Evolutionary conservation across 2,797 vertebrate species (phyloP), one percentile per base, ranked within the genome.

Genomic region (Sebastes matsubarae): DNA sequence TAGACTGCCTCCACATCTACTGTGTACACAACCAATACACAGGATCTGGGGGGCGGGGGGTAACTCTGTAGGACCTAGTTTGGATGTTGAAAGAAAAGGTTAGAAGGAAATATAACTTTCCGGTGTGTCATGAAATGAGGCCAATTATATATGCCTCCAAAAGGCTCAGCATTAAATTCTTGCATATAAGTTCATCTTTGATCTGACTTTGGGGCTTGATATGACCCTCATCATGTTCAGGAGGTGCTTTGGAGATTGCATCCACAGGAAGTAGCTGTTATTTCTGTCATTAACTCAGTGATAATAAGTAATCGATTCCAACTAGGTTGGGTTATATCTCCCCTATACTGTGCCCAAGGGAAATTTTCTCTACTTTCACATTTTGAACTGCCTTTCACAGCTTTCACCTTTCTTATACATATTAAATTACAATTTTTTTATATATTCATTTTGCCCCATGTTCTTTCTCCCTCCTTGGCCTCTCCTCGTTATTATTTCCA

Each of bases 401-500:
- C 32, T 42, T 64, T 60, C 58, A 63, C 20, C 18, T 80, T 55
- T 27, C 27, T 63, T 64, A 57, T 27, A 12, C 30, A 67, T 55
- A 67, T 66, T 36, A 61, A 18, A 11, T 75, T 60, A 16, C 61
- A 38, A 16, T 80, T 75, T 72, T 52, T 36, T 42, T 9, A 59
- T 20, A 24, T 29, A 67, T 57, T 72, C 60, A 8, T 36, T 74
- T 30, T 22, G 14, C 30, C 76, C 58, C 12, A 42, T 29, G 36
- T 81, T 72, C 42, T 63, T 25, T 50, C 24, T 63, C 27, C 42
- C 32, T 79, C 55, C 59, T 29, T 72, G 29, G 68, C 59, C 50
- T 81, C 5, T 13, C 30, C 22, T 79, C 18, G 75, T 70, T 80
- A 79, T 69, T 75, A 79, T 69, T 75, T 79, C 80, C 8, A 75